Percentiles rank a stretch among this genome's conserved stretches.
Conservation (phyloP, 2,797 vertebrate genomes). For the Rachycentron canadum region DNA sequence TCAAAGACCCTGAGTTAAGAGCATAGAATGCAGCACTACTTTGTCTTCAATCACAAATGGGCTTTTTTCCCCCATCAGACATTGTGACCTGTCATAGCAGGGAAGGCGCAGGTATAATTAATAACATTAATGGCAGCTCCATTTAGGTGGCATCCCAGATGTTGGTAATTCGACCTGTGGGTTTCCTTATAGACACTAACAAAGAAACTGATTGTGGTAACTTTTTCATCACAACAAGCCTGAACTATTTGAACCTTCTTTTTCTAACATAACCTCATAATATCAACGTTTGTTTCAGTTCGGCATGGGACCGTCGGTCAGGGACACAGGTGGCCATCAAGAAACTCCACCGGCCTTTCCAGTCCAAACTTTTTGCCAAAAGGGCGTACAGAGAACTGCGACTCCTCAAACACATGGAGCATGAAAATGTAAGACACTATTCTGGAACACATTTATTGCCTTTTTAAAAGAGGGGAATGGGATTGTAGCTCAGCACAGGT, state of each 20-base stretch:
- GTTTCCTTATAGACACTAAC: neutral
- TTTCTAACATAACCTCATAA: neutral
- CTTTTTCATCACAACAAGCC: neutral
- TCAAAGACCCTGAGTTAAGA: constrained; percentile 55
- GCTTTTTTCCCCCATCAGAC: neutral
- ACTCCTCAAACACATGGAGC: constrained; percentile 96
- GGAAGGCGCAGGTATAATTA: neutral
- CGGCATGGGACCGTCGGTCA: constrained; percentile 88
- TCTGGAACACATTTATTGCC: neutral
- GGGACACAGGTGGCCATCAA: constrained; percentile 92
- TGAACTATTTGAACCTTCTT: neutral
- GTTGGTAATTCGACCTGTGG: neutral
- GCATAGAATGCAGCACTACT: constrained; percentile 24
- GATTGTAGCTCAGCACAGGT: too few species aligned
- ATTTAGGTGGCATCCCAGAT: neutral
- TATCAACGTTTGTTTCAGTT: constrained; percentile 78
- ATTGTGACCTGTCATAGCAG: neutral
- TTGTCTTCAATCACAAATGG: constrained; percentile 42
- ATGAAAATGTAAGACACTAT: constrained; percentile 90
- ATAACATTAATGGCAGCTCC: constrained; percentile 5
- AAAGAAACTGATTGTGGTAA: neutral
- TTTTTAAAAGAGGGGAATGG: too few species aligned
- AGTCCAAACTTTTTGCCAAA: constrained; percentile 94
- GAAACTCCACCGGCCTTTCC: constrained; percentile 95
- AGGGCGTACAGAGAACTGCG: constrained; percentile 93